Evolutionary conservation across 1,140 invertebrate genomes (phyloP).

Genomic region (Gonatopus flavifemur): DNA sequence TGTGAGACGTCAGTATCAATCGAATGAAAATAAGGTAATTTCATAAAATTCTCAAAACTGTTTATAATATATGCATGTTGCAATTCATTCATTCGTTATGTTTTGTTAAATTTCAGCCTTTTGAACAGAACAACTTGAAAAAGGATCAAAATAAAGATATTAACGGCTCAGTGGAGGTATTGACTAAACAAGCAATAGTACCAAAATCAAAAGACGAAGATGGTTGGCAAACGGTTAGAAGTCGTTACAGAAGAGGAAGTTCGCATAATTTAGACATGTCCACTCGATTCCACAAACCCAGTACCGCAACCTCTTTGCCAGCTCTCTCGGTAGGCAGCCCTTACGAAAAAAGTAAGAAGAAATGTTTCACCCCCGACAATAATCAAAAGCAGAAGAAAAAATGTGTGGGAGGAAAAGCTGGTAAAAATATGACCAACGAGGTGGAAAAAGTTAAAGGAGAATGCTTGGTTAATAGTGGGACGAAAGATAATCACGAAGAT

Average conservation of each 20-base stretch:
- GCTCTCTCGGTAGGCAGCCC: conserved; percentile 59
- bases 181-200: conserved; percentile 28
- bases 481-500: conserved; percentile 23
- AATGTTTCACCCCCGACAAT: conserved; percentile 35
- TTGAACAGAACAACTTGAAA: conserved; percentile 14
- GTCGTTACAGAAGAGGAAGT: conserved; percentile 55
- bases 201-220: conserved; percentile 48
- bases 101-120: no score
- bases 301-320: conserved; percentile 62
- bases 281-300: conserved; percentile 60
- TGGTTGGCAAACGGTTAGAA: conserved; percentile 70
- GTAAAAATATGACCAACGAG: conserved; percentile 35
- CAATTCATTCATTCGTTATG: neutral
- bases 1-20: conserved; percentile 35
- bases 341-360: conserved; percentile 50
- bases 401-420: conserved; percentile 30
- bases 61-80: neutral
- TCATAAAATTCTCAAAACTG: no score
- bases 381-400: conserved; percentile 32
- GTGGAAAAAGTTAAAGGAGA: conserved; percentile 37
- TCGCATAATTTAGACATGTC: conserved; percentile 52
- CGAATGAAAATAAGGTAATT: conserved; percentile 28
- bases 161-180: conserved; percentile 43
- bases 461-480: conserved; percentile 1
- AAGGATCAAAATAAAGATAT: conserved; percentile 34